A percentile compares a stretch with the other conserved stretches of the same genome.
Conservation (phyloP, 92 coral and sea anemone species). For the Phenganax stokvisi region DNA sequence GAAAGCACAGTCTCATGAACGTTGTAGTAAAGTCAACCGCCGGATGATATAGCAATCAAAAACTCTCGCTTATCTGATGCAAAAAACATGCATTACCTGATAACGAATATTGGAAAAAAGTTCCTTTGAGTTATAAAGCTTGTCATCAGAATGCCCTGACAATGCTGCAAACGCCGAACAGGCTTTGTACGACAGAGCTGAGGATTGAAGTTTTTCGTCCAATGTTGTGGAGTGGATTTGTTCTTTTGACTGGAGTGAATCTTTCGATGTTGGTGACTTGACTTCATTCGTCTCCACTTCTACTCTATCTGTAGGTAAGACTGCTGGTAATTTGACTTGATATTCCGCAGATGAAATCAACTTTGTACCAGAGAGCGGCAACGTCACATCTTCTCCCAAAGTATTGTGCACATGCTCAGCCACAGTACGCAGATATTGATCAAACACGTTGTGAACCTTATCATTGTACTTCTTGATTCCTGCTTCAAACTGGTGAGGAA, state of each 20-base stretch:
- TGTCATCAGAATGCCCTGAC: slow-evolving; percentile 63
- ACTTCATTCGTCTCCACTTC: too few species aligned
- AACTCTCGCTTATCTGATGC: too few species aligned
- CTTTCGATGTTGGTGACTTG: too few species aligned
- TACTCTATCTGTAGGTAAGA: background rate
- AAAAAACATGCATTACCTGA: slow-evolving; percentile 21
- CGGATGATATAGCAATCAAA: too few species aligned
- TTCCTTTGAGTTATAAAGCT: slow-evolving; percentile 40
- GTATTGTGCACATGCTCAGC: slow-evolving; percentile 48
- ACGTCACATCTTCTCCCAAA: slow-evolving; percentile 49
- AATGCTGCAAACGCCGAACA: slow-evolving; percentile 67
- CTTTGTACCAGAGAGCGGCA: slow-evolving; percentile 50
- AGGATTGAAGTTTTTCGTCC: slow-evolving; percentile 35
- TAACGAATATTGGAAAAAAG: slow-evolving; percentile 39
- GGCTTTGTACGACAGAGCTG: slow-evolving; percentile 45
- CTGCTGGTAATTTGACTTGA: background rate
- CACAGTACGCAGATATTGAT: slow-evolving; percentile 55
- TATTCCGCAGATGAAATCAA: slow-evolving; percentile 8
- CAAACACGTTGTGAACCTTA: slow-evolving; percentile 52
- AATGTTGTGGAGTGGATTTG: background rate
- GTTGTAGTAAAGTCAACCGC: background rate
- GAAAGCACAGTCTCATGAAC: too few species aligned
- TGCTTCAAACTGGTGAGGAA: slow-evolving; percentile 45
- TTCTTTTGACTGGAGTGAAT: too few species aligned
- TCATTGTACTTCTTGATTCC: slow-evolving; percentile 53